Conservation (phyloP, 2,888 invertebrate species). For the Thymelicus acteon region DNA sequence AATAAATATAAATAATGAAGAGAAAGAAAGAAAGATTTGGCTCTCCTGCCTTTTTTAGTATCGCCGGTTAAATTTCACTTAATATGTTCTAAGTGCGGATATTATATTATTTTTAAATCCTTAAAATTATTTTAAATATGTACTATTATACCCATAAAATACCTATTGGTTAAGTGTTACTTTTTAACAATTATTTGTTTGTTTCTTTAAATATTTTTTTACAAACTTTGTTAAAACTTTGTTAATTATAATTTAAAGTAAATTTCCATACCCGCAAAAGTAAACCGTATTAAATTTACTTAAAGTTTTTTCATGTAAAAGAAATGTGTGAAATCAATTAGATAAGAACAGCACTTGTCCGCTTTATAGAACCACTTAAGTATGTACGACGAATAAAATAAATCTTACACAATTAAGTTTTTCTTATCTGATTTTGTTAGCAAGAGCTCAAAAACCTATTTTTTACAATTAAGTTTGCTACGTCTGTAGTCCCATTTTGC, state of each 20-base stretch:
- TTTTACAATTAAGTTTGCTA: conserved; percentile 28
- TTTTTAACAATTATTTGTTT: no score
- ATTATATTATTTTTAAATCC: no score
- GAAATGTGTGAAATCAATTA: conserved; percentile 26
- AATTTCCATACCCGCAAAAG: neutral
- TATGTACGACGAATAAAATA: conserved; percentile 19
- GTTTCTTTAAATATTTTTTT: no score
- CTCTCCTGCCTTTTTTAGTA: no score
- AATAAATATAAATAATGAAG: no score
- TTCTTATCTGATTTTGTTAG: conserved; percentile 21
- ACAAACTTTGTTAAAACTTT: neutral
- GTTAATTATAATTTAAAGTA: neutral
- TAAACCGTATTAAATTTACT: neutral
- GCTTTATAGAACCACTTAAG: conserved; percentile 24
- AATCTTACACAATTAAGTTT: conserved; percentile 28
- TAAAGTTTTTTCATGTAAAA: conserved; percentile 7
- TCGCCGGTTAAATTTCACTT: no score
- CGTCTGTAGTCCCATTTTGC: neutral
- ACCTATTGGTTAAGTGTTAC: no score
- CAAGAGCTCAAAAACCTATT: conserved; percentile 19
- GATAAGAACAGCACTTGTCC: conserved; percentile 5
- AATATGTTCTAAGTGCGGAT: no score
- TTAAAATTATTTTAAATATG: no score
- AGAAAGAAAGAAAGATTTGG: no score
- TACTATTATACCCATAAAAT: no score